Conservation (phyloP, 2,113 vertebrate genomes). For the Coptodon rendalli region DNA sequence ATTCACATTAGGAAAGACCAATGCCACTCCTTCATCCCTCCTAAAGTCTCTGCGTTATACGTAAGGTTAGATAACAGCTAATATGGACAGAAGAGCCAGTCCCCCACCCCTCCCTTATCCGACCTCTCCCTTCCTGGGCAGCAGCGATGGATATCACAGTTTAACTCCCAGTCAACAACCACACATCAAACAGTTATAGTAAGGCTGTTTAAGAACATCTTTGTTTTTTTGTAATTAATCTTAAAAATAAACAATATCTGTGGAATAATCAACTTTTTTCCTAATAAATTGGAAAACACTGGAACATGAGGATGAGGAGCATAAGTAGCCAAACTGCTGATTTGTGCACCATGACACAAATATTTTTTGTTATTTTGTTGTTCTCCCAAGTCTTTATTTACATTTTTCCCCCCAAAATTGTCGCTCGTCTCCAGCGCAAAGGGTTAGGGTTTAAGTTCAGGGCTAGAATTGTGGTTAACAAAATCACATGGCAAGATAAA, state of each 20-base stretch:
- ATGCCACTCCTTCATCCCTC: not conserved
- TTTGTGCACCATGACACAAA: not conserved
- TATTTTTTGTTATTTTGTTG: not conserved
- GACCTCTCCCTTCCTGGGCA: conserved; percentile 56
- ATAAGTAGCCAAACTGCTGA: not conserved
- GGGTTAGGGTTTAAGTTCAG: not conserved
- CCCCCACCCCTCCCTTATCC: conserved; percentile 16
- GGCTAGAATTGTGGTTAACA: not conserved
- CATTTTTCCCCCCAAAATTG: not conserved
- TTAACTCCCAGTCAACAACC: conserved; percentile 2
- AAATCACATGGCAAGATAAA: not conserved
- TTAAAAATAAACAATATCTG: not conserved
- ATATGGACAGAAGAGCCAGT: conserved; percentile 6
- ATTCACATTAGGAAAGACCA: not conserved
- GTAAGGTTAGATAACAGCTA: conserved; percentile 17
- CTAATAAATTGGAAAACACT: not conserved
- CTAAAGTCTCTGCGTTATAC: not conserved
- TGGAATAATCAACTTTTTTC: not conserved
- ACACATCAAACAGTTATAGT: not conserved
- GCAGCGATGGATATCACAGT: conserved; percentile 50
- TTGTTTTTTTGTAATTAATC: not conserved
- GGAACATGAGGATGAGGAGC: not conserved
- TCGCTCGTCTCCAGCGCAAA: not conserved
- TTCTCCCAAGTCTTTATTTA: not conserved
- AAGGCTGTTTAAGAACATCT: not conserved